Evolutionary conservation across 1,140 invertebrate genomes (phyloP), one percentile per base, ranked within the genome.

Genomic region (Daktulosphaira vitifoliae): DNA sequence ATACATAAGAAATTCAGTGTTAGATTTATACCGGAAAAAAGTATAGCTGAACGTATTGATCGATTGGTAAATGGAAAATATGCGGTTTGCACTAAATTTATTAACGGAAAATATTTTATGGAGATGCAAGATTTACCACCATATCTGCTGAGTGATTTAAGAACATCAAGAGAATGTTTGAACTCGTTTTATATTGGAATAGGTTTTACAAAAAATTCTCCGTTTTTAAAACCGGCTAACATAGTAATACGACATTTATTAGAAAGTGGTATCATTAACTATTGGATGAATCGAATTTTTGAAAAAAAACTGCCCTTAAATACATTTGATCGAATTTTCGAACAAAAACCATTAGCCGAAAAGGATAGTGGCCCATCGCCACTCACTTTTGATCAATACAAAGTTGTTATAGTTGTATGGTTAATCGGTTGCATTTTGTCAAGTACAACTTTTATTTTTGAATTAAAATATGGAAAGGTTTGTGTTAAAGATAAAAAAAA

Each of bases 191-290:
- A 52, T 11, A 20, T 67, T 25, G 59, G 48, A 2, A 18, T 67
- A 25, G 66, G 56, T 3, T 64, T 67, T 37, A 48, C 8, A 1
- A 51, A 46, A 29, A 9, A 11, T 7, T 67, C 56, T n/a, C 49
- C 56, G n/a, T 64, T 44, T 29, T 1, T 1, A 11, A 29, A 37
- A 20, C n/a, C 37, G n/a, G 33, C 51, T 2, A 39, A 68, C 23
- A 13, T 51, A 18, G 52, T 65, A n/a, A 33, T 66, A 6, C 22
- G 25, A 13, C 39, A 29, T 3, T 23, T 66, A 1, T 42, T 56
- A 15, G 67, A 65, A 44, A 51, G 51, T n/a, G 67, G 62, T 15
- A 48, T 66, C 2, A 65, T 65, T 16, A 39, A 62, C 16, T 66
- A 66, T 16, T 66, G 62, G 62, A 18, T 66, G 7, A 49, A 48